phyloP scores from a whole-genome alignment of 2,888 invertebrate genomes.

The Ctena decussata region DNA sequence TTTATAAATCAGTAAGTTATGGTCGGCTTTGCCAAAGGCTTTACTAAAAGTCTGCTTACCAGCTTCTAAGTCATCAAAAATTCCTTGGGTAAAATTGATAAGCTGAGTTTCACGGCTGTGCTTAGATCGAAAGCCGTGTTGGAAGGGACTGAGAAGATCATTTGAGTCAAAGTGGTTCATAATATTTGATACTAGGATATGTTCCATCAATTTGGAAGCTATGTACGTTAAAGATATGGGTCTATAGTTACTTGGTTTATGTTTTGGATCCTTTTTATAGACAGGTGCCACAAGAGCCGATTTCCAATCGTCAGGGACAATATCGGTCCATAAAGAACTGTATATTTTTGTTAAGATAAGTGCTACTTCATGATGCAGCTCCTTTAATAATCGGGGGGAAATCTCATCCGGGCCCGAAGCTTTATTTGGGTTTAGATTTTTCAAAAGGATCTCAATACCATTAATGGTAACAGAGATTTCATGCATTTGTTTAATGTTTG shows the following conservation, averaged over 20 bases:
- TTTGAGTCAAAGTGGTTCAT: background rate
- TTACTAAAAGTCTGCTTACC: background rate
- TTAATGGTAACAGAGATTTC: background rate
- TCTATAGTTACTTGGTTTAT: conserved; percentile 12
- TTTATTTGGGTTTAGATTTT: conserved; percentile 33
- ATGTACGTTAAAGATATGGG: background rate
- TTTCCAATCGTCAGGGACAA: conserved; percentile 37
- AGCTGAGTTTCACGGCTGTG: background rate
- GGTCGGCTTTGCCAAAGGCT: background rate
- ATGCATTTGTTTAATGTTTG: background rate
- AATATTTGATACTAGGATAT: background rate
- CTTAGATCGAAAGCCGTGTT: background rate
- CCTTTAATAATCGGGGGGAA: background rate
- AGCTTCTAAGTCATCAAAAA: background rate
- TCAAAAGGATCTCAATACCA: background rate
- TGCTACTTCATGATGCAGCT: conserved; percentile 21
- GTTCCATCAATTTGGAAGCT: background rate
- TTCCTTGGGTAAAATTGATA: background rate
- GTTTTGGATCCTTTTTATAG: conserved; percentile 37
- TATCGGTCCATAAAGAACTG: background rate
- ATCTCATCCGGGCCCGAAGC: conserved; percentile 29
- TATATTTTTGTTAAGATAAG: conserved; percentile 7
- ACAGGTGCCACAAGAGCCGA: background rate
- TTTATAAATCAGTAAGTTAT: background rate
- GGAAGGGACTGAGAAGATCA: background rate